Conservation (phyloP, 2,113 vertebrate genomes). For the Pica pica region DNA sequence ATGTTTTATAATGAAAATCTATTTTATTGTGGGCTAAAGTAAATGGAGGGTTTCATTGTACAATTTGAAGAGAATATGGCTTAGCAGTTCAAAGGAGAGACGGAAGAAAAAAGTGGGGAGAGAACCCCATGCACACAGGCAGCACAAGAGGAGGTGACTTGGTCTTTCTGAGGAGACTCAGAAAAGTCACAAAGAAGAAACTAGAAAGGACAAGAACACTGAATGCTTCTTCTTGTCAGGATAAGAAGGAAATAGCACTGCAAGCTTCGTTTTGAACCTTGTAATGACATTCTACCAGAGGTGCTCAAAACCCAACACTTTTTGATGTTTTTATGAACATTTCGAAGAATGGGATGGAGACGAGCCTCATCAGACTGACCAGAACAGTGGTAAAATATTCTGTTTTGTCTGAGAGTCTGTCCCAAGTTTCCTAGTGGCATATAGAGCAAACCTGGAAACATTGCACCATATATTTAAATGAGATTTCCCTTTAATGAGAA, state of each 20-base stretch:
- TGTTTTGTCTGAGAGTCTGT: background rate
- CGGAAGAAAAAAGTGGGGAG: background rate
- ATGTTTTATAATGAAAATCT: conserved; percentile 47
- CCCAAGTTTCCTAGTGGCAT: background rate
- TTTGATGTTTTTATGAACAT: background rate
- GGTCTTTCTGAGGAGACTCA: background rate
- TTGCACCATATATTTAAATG: background rate
- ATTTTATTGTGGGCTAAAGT: conserved; percentile 38
- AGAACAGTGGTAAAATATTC: background rate
- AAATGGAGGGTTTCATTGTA: conserved; percentile 36
- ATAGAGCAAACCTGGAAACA: background rate
- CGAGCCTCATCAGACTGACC: background rate
- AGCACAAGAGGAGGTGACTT: background rate
- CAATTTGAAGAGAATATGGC: background rate
- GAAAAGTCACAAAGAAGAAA: background rate
- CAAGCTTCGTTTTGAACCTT: background rate
- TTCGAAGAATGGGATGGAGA: background rate
- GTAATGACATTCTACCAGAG: background rate
- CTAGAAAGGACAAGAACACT: background rate
- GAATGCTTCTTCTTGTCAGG: background rate
- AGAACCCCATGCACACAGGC: background rate
- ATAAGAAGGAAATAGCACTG: background rate
- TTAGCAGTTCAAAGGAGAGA: background rate
- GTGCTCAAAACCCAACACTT: accelerated
- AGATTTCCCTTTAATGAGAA: background rate